Base-by-base conservation (phyloP, 2,797 vertebrate species). In the Hyperoplus lanceolatus region DNA sequence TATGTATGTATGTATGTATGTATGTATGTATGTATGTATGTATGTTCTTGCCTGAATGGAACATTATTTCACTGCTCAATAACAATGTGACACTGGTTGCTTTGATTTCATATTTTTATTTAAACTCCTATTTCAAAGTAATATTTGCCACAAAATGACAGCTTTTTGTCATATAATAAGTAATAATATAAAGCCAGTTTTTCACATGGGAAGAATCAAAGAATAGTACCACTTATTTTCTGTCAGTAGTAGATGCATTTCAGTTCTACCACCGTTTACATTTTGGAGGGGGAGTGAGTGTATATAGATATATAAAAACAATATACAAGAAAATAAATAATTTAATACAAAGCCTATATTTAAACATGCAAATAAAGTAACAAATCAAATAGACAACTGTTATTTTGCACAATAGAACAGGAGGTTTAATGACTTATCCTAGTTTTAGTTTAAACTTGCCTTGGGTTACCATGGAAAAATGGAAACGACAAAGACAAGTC, bases 311-410 rank as follows among this genome's bases (percentile, higher is more conserved):
- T 65, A 82, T 68, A 77, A 86, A 82, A 77, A 62, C 51, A 80
- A 77, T 51, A 90, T 69, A 86, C 75, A 87, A 75, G 77, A 82
- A 92, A 92, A 94, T 93, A 93, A 92, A 94, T 94, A 93, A 86
- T 87, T 85, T 73, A 70, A 89, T 79, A 83, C 78, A 88, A 85
- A 87, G 79, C 77, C 70, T 83, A 75, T 73, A 79, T 62, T 86
- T 82, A 84, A 90, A 92, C 91, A 93, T 93, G 93, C 91, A 86
- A 87, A 87, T 79, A 84, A 88, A 81, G 53, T 63, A 83, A 90
- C 70, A 83, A 79, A 88, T 77, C 73, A 67, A 85, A 84, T 66
- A 75, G 80, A 79, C 71, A 70, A 82, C 49, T 79, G 76, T 87
- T 82, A 89, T 82, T 88, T 87, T 78, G 65, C 85, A 84, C 65